Percentiles rank a stretch among this genome's conserved stretches.
Conservation (phyloP, 1,140 invertebrate genomes). For the Aphelenchoides fujianensis region DNA sequence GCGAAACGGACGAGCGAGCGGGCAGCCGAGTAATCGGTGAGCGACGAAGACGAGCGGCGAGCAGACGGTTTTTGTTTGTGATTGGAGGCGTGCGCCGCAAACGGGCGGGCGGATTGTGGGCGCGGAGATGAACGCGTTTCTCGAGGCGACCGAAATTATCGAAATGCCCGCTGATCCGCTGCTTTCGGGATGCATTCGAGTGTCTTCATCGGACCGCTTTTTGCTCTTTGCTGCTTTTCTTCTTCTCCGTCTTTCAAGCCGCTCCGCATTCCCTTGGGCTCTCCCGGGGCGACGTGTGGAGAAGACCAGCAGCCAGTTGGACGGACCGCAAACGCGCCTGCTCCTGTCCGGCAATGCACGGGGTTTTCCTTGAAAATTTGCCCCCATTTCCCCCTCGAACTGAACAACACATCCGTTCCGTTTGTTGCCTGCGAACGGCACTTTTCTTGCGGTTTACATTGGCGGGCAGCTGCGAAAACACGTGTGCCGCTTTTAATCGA, state of each 20-base stretch:
- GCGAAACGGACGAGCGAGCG: no score
- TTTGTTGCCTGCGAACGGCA: no score
- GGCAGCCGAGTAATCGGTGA: no score
- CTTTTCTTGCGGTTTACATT: background rate
- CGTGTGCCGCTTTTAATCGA: no score
- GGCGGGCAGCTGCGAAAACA: no score
- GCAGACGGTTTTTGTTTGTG: no score
- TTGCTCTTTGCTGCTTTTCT: background rate
- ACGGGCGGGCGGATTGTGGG: no score
- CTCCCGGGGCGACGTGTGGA: background rate
- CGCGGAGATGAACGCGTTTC: background rate
- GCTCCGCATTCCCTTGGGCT: background rate
- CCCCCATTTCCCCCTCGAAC: background rate
- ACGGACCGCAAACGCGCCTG: background rate
- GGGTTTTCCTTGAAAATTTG: slow-evolving; percentile 3
- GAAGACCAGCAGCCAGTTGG: no score
- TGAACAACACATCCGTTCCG: no score
- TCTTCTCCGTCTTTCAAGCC: background rate
- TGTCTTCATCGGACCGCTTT: background rate
- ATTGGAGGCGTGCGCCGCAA: no score
- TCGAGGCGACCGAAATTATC: background rate
- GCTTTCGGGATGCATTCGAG: background rate
- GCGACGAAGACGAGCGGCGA: no score
- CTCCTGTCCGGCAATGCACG: background rate
- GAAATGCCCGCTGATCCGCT: background rate